phyloP scores from a whole-genome alignment of 2,888 invertebrate genomes.

The Abrostola triplasia region DNA sequence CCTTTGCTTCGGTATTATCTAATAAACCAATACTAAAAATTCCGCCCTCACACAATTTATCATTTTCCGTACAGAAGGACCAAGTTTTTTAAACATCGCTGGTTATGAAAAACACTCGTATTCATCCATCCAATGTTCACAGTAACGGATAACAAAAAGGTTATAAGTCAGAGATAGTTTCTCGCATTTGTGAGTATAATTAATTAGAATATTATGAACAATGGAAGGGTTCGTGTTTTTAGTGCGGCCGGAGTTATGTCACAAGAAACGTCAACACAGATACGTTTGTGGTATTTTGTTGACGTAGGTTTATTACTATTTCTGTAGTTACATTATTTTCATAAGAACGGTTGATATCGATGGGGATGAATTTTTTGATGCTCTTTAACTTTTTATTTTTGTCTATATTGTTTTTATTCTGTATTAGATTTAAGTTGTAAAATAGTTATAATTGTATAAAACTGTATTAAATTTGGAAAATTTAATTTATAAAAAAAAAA shows the following conservation, averaged over 20 bases:
- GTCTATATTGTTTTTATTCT: no score
- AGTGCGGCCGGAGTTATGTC: neutral
- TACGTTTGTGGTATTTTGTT: neutral
- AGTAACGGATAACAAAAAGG: neutral
- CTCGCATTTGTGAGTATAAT: neutral
- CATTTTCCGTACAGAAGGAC: neutral
- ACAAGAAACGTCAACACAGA: neutral
- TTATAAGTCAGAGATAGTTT: neutral
- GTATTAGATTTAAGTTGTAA: no score
- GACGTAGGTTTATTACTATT: neutral
- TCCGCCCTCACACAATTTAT: neutral
- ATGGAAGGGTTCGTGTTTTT: neutral
- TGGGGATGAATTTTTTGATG: no score
- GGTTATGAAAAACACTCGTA: neutral
- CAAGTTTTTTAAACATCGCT: neutral
- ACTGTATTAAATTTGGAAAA: no score
- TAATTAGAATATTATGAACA: neutral
- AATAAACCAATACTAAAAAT: no score
- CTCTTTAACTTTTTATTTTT: no score
- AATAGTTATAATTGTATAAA: no score
- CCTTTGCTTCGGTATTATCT: no score
- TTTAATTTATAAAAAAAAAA: no score
- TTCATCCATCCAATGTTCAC: neutral
- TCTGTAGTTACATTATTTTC: no score
- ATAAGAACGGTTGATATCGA: no score